A percentile compares a stretch with the other conserved stretches of the same genome.
These are phyloP conservation scores for Radopholus similis DNA, from an alignment of 1,140 invertebrate genomes.

Conservation along the genomic window DNA sequence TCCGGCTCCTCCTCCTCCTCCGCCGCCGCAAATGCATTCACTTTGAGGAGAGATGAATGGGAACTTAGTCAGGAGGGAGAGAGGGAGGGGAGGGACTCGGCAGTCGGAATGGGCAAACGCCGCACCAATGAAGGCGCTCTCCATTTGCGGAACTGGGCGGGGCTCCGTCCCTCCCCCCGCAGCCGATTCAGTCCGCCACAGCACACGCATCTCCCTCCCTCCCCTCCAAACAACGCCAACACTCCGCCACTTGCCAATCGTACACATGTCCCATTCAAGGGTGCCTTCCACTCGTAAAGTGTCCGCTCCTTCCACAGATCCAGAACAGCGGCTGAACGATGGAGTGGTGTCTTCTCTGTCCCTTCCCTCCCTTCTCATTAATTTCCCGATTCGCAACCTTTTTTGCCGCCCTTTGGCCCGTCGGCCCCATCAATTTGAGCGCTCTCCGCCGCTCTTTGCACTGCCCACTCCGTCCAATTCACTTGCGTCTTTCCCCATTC, in stretches of 20 bases:
- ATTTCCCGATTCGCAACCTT: too few relatives aligned
- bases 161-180: not conserved
- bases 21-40: not conserved
- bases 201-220: not conserved
- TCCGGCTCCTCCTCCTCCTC: not conserved
- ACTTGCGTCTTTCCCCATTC: too few relatives aligned
- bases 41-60: too few relatives aligned
- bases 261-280: not conserved
- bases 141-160: conserved; percentile 1
- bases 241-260: not conserved
- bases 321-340: too few relatives aligned
- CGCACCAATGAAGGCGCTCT: not conserved
- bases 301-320: too few relatives aligned
- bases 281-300: not conserved
- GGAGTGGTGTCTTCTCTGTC: too few relatives aligned
- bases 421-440: not conserved
- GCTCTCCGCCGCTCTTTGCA: not conserved
- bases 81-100: too few relatives aligned
- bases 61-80: too few relatives aligned
- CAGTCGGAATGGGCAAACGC: not conserved
- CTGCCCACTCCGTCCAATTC: not conserved
- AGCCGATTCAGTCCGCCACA: not conserved
- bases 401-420: not conserved
- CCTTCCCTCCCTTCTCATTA: not conserved
- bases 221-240: too few relatives aligned